Conservation (phyloP, 37 sponge, comb jelly and placozoan species). For the Cliona cf. orientalis region DNA sequence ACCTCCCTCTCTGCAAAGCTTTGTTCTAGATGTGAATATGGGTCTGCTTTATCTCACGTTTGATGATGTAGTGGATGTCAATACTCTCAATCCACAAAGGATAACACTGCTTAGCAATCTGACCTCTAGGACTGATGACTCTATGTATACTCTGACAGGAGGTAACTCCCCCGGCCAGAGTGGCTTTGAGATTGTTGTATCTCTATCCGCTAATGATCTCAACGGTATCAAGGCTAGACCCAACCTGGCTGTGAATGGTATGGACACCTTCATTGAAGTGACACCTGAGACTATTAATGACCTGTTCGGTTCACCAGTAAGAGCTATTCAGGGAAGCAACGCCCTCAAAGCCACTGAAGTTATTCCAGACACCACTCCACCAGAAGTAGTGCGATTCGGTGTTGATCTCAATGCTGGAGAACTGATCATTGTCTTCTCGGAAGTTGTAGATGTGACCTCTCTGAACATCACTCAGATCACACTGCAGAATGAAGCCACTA, state of each 20-base stretch:
- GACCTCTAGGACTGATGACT: conserved; percentile 3
- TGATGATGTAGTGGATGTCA: conserved; percentile 74
- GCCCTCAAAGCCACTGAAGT: conserved; percentile 30
- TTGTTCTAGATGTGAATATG: conserved; percentile 69
- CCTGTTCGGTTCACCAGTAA: conserved; percentile 35
- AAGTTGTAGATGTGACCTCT: conserved; percentile 66
- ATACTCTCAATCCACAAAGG: conserved; percentile 42
- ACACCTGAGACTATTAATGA: conserved; percentile 49
- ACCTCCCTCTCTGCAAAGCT: conserved; percentile 52
- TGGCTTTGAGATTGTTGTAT: conserved; percentile 51
- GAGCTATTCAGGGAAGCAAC: conserved; percentile 14
- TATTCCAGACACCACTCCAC: conserved; percentile 67
- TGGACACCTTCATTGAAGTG: conserved; percentile 55
- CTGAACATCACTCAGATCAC: conserved; percentile 76
- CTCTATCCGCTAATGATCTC: conserved; percentile 58
- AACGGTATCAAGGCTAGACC: conserved; percentile 67
- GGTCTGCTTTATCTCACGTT: conserved; percentile 73
- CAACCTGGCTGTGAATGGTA: conserved; percentile 39
- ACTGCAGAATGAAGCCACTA: conserved; percentile 54
- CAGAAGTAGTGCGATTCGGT: conserved; percentile 70
- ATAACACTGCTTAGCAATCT: conserved; percentile 65
- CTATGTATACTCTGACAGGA: conserved; percentile 75
- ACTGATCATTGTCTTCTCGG: conserved; percentile 76
- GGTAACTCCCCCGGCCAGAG: conserved; percentile 42
- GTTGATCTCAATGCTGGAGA: conserved; percentile 79